phyloP scores from a whole-genome alignment of 2,888 invertebrate genomes.

The Coelinius sp. region DNA sequence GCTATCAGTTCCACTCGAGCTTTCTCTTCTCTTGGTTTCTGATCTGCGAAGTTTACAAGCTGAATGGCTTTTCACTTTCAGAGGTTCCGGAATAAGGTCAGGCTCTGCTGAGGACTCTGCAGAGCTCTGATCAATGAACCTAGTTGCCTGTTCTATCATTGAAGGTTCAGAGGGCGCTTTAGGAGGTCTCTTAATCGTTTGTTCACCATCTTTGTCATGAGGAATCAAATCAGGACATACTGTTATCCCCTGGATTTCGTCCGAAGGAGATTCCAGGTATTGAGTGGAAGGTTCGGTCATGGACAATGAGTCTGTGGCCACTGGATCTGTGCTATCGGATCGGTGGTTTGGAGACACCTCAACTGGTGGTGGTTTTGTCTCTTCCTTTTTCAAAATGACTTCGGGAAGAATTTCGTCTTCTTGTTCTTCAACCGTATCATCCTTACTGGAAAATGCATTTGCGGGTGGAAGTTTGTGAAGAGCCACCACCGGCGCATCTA shows the following conservation, averaged over 20 bases:
- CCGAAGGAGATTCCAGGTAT: slow-evolving; percentile 65
- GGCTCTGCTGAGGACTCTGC: slow-evolving; percentile 63
- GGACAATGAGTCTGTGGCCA: slow-evolving; percentile 65
- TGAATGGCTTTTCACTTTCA: slow-evolving; percentile 35
- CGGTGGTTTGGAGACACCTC: slow-evolving; percentile 62
- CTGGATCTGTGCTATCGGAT: slow-evolving; percentile 64
- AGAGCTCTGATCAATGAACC: slow-evolving; percentile 67
- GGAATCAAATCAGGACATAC: slow-evolving; percentile 61
- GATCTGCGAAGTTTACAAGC: slow-evolving; percentile 29
- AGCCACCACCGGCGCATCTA: slow-evolving; percentile 88
- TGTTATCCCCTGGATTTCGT: slow-evolving; percentile 64
- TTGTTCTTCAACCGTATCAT: slow-evolving; percentile 84
- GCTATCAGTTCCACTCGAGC: slow-evolving; percentile 46
- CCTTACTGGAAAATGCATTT: slow-evolving; percentile 90
- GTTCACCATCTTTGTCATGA: slow-evolving; percentile 57
- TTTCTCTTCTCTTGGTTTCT: slow-evolving; percentile 42
- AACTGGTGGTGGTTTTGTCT: slow-evolving; percentile 44
- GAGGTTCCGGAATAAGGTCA: slow-evolving; percentile 46
- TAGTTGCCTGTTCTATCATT: slow-evolving; percentile 57
- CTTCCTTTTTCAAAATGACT: slow-evolving; percentile 75
- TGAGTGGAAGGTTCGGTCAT: slow-evolving; percentile 66
- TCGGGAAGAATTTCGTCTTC: slow-evolving; percentile 72
- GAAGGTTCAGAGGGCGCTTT: slow-evolving; percentile 35
- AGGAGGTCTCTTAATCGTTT: slow-evolving; percentile 10
- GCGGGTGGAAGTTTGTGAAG: slow-evolving; percentile 84